Evolutionary conservation across 2,113 vertebrate species (phyloP).

Genomic region (Calyptomena viridis): DNA sequence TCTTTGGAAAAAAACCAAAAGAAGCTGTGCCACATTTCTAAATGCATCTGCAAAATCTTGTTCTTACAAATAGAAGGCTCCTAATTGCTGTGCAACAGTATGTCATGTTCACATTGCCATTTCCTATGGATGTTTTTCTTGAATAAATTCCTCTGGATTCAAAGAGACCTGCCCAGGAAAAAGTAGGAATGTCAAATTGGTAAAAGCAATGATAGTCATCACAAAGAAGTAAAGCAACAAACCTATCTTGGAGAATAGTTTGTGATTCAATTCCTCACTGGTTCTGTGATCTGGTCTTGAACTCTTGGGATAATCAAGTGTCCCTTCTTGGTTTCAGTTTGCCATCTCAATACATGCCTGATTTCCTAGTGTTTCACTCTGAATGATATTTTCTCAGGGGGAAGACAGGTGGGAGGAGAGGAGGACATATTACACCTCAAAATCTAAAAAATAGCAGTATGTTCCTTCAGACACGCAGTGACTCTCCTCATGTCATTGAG

Average conservation of each 20-base stretch:
- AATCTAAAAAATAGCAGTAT: neutral
- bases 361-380: neutral
- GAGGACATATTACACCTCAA: neutral
- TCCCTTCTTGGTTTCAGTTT: neutral
- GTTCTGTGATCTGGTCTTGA: neutral
- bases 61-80: neutral
- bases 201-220: neutral
- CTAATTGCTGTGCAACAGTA: neutral
- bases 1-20: neutral
- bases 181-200: neutral
- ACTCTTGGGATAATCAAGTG: neutral
- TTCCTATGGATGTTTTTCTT: neutral
- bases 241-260: neutral
- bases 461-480: neutral
- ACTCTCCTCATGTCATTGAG: neutral
- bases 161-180: neutral
- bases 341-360: neutral
- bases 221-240: neutral
- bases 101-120: neutral
- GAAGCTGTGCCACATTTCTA: neutral
- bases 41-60: neutral
- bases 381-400: neutral
- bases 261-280: neutral
- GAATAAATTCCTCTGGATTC: neutral
- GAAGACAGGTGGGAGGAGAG: neutral